These are phyloP conservation scores for Panagrolaimus sp. DNA, from an alignment of 1,140 invertebrate genomes.

Conservation along the genomic window DNA sequence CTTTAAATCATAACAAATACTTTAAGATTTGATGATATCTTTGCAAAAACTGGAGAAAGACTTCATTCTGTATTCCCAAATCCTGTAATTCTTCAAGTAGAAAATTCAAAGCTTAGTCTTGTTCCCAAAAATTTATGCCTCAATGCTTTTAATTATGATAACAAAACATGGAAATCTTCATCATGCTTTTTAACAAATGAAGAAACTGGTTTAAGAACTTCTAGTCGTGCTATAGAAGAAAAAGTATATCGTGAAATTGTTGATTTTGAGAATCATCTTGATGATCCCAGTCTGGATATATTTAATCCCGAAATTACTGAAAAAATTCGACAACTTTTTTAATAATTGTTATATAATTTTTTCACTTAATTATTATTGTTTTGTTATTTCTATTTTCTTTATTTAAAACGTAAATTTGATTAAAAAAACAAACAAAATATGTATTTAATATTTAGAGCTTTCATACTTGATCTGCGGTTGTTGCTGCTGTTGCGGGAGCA, in stretches of 20 bases:
- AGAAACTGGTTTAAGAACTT: background rate
- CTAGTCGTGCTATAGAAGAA: conserved; percentile 27
- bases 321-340: conserved; percentile 2
- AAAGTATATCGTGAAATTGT: conserved; percentile 33
- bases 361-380: background rate
- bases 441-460: background rate
- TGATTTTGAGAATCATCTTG: conserved; percentile 39
- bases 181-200: conserved; percentile 16
- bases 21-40: conserved; percentile 34
- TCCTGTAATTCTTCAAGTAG: conserved; percentile 21
- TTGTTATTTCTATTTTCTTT: background rate
- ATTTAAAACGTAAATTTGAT: background rate
- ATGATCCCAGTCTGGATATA: conserved; percentile 26
- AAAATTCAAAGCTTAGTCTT: conserved; percentile 31
- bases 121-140: conserved; percentile 31
- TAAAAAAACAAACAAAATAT: background rate
- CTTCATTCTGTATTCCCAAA: background rate
- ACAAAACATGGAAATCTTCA: conserved; percentile 21
- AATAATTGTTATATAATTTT: background rate
- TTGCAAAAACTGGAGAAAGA: conserved; percentile 6
- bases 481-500: background rate
- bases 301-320: conserved; percentile 22
- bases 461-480: background rate
- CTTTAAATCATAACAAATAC: background rate
- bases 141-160: conserved; percentile 22